phyloP scores from a whole-genome alignment of 2,797 vertebrate species.

The Typhlichthys eigenmanni region DNA sequence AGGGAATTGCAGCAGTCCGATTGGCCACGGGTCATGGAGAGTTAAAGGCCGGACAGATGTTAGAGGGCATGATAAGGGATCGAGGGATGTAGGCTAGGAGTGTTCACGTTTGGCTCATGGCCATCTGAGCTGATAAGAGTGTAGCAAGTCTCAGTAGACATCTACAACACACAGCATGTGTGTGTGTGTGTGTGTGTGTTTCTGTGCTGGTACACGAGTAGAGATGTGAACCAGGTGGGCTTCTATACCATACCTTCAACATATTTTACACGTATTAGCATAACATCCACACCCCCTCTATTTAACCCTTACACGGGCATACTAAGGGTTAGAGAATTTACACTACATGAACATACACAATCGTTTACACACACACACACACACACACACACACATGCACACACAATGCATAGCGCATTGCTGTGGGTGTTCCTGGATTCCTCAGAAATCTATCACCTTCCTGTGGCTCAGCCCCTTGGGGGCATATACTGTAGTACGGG shows the following conservation, averaged over 20 bases:
- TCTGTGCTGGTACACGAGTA: conserved; percentile 31
- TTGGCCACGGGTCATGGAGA: conserved; percentile 51
- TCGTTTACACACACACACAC: conserved; percentile 22
- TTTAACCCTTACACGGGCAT: conserved; percentile 12
- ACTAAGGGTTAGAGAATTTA: conserved; percentile 13
- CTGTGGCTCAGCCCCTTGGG: conserved; percentile 15
- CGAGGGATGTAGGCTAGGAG: conserved; percentile 45
- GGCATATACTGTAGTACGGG: not conserved
- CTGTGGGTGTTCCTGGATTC: conserved; percentile 14
- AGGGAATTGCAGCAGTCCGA: conserved; percentile 42
- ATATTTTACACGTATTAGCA: conserved; percentile 16
- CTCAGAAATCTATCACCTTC: not conserved
- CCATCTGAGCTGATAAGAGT: conserved; percentile 58
- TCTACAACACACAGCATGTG: conserved; percentile 18
- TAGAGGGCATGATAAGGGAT: conserved; percentile 57
- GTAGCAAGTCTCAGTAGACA: conserved; percentile 23
- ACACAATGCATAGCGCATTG: conserved; percentile 19
- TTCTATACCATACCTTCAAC: conserved; percentile 10
- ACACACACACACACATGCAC: not conserved
- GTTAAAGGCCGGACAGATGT: conserved; percentile 66
- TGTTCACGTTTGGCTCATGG: conserved; percentile 49
- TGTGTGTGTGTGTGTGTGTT: not conserved
- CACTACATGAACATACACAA: no score
- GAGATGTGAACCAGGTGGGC: conserved; percentile 17
- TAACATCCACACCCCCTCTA: not conserved